Conservation (phyloP, 2,797 vertebrate species). For the Melanogrammus aeglefinus region DNA sequence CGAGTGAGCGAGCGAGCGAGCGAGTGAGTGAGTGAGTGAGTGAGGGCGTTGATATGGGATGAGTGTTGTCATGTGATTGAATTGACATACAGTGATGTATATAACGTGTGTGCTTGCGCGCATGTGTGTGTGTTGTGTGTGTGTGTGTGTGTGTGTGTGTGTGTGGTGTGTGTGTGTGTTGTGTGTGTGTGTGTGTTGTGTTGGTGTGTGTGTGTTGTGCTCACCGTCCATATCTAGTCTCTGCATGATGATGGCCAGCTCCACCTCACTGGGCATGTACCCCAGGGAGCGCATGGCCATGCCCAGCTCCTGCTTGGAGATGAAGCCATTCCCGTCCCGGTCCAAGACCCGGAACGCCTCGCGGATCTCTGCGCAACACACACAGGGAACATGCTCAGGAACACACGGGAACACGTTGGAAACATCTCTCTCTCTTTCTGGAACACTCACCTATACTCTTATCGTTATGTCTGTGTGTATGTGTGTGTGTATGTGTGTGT, state of each 20-base stretch:
- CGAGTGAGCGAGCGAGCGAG: too few species aligned
- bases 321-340: slow-evolving; percentile 91
- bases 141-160: slow-evolving; percentile 43
- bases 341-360: slow-evolving; percentile 90
- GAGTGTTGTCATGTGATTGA: too few species aligned
- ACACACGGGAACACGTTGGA: too few species aligned
- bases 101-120: slow-evolving; percentile 29
- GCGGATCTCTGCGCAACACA: slow-evolving; percentile 79
- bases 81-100: too few species aligned
- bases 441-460: too few species aligned
- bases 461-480: too few species aligned
- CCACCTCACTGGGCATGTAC: slow-evolving; percentile 93
- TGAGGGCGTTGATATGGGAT: too few species aligned
- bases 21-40: too few species aligned
- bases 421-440: too few species aligned
- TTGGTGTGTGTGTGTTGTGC: too few species aligned
- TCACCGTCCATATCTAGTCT: slow-evolving; percentile 94
- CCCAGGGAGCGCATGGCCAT: slow-evolving; percentile 95
- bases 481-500: too few species aligned
- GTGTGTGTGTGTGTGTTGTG: slow-evolving; percentile 45
- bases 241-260: slow-evolving; percentile 95
- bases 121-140: slow-evolving; percentile 33
- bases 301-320: slow-evolving; percentile 94
- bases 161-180: slow-evolving; percentile 40
- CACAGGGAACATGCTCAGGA: too few species aligned